Evolutionary conservation across 2,888 invertebrate species (phyloP).

Genomic region (Amblyjoppa proteus): DNA sequence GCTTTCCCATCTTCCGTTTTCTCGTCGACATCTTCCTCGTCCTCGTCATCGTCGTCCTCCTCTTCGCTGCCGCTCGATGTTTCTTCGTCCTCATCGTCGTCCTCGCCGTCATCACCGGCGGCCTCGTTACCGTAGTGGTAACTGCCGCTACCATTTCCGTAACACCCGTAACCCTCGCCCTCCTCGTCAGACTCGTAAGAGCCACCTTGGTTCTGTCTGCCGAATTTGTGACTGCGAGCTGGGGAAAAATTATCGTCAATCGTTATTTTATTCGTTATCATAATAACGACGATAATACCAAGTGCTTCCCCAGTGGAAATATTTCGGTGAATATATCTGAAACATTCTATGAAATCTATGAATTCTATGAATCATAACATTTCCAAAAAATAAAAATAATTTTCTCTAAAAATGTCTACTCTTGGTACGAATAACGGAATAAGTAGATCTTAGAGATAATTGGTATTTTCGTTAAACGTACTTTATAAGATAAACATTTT

Average conservation of each 20-base stretch:
- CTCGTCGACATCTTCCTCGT: constrained; percentile 74
- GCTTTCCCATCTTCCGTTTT: constrained; percentile 56
- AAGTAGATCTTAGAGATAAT: too few species aligned
- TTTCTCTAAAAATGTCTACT: too few species aligned
- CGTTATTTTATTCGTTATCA: constrained; percentile 17
- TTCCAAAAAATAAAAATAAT: too few species aligned
- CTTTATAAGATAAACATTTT: too few species aligned
- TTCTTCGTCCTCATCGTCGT: constrained; percentile 83
- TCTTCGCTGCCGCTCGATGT: constrained; percentile 70
- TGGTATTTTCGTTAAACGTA: too few species aligned
- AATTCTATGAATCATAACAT: too few species aligned
- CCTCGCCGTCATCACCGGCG: constrained; percentile 59
- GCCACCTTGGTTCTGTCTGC: constrained; percentile 91
- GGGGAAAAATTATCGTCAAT: constrained; percentile 70
- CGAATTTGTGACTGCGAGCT: constrained; percentile 95
- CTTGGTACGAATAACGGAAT: too few species aligned
- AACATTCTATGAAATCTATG: too few species aligned
- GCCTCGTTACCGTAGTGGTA: constrained; percentile 57
- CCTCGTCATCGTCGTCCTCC: constrained; percentile 74
- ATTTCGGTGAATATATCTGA: too few species aligned
- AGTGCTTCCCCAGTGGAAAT: not conserved
- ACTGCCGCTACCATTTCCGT: constrained; percentile 77
- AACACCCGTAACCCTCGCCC: constrained; percentile 86
- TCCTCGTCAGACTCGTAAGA: constrained; percentile 89
- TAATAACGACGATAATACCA: not conserved